Percentiles rank a stretch among this genome's conserved stretches.
phyloP scores from a whole-genome alignment of 2,888 invertebrate species.

The Achlya flavicornis region DNA sequence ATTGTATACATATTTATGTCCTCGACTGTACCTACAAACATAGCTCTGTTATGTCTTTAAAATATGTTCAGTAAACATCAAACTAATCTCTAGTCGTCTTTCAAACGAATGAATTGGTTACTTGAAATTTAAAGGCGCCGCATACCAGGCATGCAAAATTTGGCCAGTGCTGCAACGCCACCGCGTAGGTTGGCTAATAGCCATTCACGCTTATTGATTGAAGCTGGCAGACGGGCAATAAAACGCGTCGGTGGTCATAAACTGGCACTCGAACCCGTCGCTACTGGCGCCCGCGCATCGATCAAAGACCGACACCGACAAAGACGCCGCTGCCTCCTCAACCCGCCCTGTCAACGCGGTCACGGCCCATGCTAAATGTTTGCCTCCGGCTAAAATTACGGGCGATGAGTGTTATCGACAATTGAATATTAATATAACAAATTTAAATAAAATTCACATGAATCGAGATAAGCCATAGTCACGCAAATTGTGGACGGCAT shows the following conservation, averaged over 20 bases:
- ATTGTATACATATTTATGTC: too few relatives aligned
- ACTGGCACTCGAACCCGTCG: conserved; percentile 72
- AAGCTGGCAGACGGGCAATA: conserved; percentile 69
- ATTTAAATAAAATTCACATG: conserved; percentile 68
- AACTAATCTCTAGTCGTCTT: not conserved
- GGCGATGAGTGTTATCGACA: conserved; percentile 70
- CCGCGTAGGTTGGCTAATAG: conserved; percentile 55
- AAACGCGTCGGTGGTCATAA: conserved; percentile 76
- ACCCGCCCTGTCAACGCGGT: conserved; percentile 77
- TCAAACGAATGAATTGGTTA: not conserved
- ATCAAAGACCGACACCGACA: conserved; percentile 75
- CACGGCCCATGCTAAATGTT: conserved; percentile 68
- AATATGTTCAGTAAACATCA: not conserved
- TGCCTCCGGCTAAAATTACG: conserved; percentile 73
- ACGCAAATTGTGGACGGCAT: conserved; percentile 39
- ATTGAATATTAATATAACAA: conserved; percentile 68
- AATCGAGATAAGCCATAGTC: conserved; percentile 39
- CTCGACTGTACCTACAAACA: not conserved
- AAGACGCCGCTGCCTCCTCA: conserved; percentile 62
- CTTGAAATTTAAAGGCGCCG: conserved; percentile 34
- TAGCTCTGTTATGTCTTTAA: not conserved
- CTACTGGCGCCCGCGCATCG: conserved; percentile 75
- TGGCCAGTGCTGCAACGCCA: conserved; percentile 41
- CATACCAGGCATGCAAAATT: conserved; percentile 47
- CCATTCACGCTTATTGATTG: conserved; percentile 65